Base-by-base conservation (phyloP, 2,888 invertebrate genomes). In the Eristalis arbustorum region DNA sequence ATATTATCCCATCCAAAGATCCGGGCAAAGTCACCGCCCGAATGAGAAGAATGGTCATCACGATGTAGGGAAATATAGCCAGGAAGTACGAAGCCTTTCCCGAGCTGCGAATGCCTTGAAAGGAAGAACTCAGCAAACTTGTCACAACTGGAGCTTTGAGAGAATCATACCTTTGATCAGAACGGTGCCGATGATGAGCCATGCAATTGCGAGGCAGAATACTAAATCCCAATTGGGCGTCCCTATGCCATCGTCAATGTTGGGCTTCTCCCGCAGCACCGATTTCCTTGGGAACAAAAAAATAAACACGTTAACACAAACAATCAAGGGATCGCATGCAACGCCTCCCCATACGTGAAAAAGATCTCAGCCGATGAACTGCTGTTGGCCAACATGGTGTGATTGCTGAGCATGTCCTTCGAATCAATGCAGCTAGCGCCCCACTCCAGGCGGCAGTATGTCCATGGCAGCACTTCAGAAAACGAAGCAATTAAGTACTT, bases 31-130 rank as follows among this genome's bases (percentile, higher is more conserved):
- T 95, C 5, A 94, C 90, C 0, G 95, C 94, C 71, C 95, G 92
- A 61, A 94, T 91, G 61, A 96, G 91, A 64, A 96, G 91, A 59
- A 94, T 93, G 42, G 95, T 89, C 91, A 96, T 93, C 42, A 96
- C 94, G 57, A 94, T 90, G 90, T 95, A 95, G 0, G 96, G 96
- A 89, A 96, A 96, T 10, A 96, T 91, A 0, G 96, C 96, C 14
- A 96, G 94, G 89, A 96, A 95, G 90, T 96, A 96, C 0, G 96
- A 95, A 0, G 94, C 95, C 90, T 95, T 95, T 69, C 95, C 95
- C 0, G 87, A 87, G 72, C 87, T 87, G 18, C 83, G 87, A 42
- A 87, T 79, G 28, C 87, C 87, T 87, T 75, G 0, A 75, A 75
- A 0, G 8, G 49, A 8, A n/a, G 22, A 79, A 28, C 37, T 25